These are phyloP conservation scores for Rhinella marina DNA, from an alignment of 2,797 vertebrate species.

Conservation along the genomic window DNA sequence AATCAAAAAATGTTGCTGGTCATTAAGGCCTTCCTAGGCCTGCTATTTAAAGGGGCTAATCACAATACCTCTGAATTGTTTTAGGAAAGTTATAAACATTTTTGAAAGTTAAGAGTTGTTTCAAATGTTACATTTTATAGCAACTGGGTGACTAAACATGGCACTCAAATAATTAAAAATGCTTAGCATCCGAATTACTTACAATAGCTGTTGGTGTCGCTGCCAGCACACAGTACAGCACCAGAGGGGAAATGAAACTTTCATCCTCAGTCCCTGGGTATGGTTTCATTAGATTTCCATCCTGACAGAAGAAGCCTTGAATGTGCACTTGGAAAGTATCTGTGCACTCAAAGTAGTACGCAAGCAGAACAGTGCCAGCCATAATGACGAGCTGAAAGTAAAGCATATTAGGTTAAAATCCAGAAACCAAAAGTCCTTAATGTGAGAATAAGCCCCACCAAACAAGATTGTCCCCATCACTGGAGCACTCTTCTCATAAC, in stretches of 20 bases:
- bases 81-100: too few species aligned
- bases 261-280: constrained; percentile 92
- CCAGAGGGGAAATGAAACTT: constrained; percentile 92
- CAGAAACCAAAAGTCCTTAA: constrained; percentile 59
- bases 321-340: constrained; percentile 93
- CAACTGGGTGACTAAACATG: constrained; percentile 31
- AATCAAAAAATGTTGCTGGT: too few species aligned
- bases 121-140: too few species aligned
- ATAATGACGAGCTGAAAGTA: constrained; percentile 98
- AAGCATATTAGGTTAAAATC: constrained; percentile 78
- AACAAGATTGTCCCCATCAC: constrained; percentile 67
- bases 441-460: constrained; percentile 63
- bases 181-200: constrained; percentile 75
- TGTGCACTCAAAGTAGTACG: constrained; percentile 98
- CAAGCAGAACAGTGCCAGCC: constrained; percentile 93
- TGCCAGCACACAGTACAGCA: constrained; percentile 94
- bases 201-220: constrained; percentile 90
- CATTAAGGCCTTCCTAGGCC: too few species aligned
- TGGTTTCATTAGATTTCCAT: constrained; percentile 95
- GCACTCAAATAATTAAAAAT: constrained; percentile 26
- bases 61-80: too few species aligned
- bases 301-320: constrained; percentile 98
- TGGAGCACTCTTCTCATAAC: constrained; percentile 59
- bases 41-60: too few species aligned
- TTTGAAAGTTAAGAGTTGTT: too few species aligned